Evolutionary conservation across 2,113 vertebrate species (phyloP).

Genomic region (Sus scrofa): T2T-Sscrofa CM000829.6:71158501-71159000

Average conservation of each 20-base stretch:
- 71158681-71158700: too few species aligned
- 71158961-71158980: neutral
- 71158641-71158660: too few species aligned
- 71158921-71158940: neutral
- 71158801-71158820: neutral
- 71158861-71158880: neutral
- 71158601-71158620: too few species aligned
- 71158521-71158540: too few species aligned
- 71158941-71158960: neutral
- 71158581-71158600: too few species aligned
- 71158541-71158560: too few species aligned
- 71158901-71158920: neutral
- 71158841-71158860: constrained; percentile 12
- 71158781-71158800: neutral
- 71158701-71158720: neutral
- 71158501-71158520: too few species aligned
- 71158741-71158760: neutral
- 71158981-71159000: neutral
- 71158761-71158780: neutral
- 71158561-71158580: too few species aligned
- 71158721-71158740: constrained; percentile 4
- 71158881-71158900: too few species aligned
- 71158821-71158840: neutral
- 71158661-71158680: too few species aligned
- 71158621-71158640: too few species aligned